A percentile compares a stretch with the other conserved stretches of the same genome.
phyloP scores from a whole-genome alignment of 2,888 invertebrate genomes.

The Aphodius sticticus region DNA sequence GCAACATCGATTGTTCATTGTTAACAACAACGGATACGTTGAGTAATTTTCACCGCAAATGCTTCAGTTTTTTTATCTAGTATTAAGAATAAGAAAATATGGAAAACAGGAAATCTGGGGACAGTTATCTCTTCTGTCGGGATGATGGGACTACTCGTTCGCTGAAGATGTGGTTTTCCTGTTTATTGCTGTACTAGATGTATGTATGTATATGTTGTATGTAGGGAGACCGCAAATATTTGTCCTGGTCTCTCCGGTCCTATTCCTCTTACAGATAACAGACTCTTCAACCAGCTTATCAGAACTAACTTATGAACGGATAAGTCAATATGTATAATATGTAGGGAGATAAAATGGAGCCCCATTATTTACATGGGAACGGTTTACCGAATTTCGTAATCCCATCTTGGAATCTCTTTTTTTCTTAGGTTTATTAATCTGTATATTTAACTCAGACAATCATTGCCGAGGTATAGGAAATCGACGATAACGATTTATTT shows the following conservation, averaged over 20 bases:
- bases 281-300: slow-evolving; percentile 4
- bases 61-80: not conserved
- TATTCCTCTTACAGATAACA: not conserved
- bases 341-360: not conserved
- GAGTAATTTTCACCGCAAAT: not conserved
- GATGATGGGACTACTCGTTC: not conserved
- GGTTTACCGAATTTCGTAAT: not conserved
- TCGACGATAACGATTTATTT: not conserved
- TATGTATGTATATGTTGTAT: too few species aligned
- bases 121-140: not conserved
- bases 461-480: not conserved
- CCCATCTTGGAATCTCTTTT: not conserved
- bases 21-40: not conserved
- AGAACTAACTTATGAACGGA: not conserved
- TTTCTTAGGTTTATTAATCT: not conserved
- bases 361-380: not conserved
- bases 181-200: not conserved
- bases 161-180: not conserved
- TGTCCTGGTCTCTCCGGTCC: not conserved
- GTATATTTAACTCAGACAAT: not conserved
- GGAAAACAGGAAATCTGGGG: not conserved
- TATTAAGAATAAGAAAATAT: not conserved
- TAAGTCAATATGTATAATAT: not conserved
- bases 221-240: not conserved
- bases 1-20: not conserved